These are phyloP conservation scores for Tolmerus cingulatus DNA, from an alignment of 2,888 invertebrate genomes.

Conservation along the genomic window DNA sequence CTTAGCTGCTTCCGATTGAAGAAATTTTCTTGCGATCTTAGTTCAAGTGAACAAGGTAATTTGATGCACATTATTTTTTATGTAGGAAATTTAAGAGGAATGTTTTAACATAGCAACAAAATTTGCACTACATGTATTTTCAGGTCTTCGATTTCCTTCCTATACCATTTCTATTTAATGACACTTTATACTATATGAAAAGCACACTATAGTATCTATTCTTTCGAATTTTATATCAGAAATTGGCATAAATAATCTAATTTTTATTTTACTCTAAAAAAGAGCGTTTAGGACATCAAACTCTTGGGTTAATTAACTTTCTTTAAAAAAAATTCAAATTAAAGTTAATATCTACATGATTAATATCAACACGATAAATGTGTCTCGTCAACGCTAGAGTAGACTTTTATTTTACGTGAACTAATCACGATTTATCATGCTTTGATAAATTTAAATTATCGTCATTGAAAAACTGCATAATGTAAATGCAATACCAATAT, in stretches of 20 bases:
- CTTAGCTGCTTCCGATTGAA: not conserved
- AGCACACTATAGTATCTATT: no score
- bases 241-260: no score
- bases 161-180: no score
- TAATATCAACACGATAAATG: no score
- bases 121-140: no score
- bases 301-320: not conserved
- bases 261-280: no score
- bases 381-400: no score
- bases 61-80: not conserved
- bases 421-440: not conserved
- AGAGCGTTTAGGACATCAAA: not conserved
- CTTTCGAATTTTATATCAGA: no score
- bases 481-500: no score
- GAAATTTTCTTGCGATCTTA: not conserved
- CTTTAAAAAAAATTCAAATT: not conserved
- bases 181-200: not conserved
- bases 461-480: no score
- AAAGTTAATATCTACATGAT: not conserved
- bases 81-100: not conserved
- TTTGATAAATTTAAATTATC: not conserved
- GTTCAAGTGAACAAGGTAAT: not conserved
- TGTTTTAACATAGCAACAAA: not conserved
- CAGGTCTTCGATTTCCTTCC: no score
- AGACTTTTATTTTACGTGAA: no score